phyloP scores from a whole-genome alignment of 2,888 invertebrate species.

The Linnaemya tessellans region DNA sequence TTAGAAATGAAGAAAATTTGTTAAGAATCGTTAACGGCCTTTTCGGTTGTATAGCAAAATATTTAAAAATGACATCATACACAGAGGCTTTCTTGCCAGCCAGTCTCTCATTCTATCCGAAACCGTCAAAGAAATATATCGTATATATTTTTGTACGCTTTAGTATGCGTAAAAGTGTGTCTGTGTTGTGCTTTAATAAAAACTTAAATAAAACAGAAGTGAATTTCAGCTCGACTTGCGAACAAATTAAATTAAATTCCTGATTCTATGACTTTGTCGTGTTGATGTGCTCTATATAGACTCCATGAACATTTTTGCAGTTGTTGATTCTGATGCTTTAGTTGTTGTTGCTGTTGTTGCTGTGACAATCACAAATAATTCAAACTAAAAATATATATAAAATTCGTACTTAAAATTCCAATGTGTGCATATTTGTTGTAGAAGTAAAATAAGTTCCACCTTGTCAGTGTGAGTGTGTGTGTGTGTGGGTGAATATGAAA shows the following conservation, averaged over 20 bases:
- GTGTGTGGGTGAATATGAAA: background rate
- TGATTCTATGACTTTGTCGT: slow-evolving; percentile 65
- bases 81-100: too few relatives aligned
- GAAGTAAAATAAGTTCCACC: slow-evolving; percentile 47
- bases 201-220: slow-evolving; percentile 69
- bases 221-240: slow-evolving; percentile 72
- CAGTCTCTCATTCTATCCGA: too few relatives aligned
- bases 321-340: slow-evolving; percentile 29
- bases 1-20: too few relatives aligned
- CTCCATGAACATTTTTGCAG: slow-evolving; percentile 43
- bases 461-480: background rate
- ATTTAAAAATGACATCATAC: too few relatives aligned
- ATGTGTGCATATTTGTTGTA: slow-evolving; percentile 38
- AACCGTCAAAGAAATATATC: background rate
- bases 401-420: slow-evolving; percentile 63
- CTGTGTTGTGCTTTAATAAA: slow-evolving; percentile 38
- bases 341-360: slow-evolving; percentile 11
- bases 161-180: slow-evolving; percentile 4
- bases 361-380: slow-evolving; percentile 48
- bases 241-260: slow-evolving; percentile 74
- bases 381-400: slow-evolving; percentile 48
- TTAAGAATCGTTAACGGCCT: too few relatives aligned
- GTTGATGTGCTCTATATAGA: slow-evolving; percentile 34
- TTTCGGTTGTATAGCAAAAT: too few relatives aligned
- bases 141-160: background rate